Conservation (phyloP, 2,113 vertebrate genomes). For the Saguinus midas region DNA sequence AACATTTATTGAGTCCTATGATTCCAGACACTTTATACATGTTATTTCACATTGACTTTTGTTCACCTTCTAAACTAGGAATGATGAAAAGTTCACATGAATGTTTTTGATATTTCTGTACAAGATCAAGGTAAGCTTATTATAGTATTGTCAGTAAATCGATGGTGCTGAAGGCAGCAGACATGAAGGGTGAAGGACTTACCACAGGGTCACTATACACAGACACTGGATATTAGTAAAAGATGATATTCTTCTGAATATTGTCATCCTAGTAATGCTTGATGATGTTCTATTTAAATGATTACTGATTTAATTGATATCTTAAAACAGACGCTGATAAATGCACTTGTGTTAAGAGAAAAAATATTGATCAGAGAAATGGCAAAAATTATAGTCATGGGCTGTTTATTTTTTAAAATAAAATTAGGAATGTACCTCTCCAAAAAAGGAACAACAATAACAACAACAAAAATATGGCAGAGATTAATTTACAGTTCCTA, state of each 20-base stretch:
- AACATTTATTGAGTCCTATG: background rate
- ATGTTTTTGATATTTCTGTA: background rate
- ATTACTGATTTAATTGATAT: constrained; percentile 35
- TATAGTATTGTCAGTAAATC: background rate
- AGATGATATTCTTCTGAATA: background rate
- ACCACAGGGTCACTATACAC: background rate
- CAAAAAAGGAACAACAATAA: background rate
- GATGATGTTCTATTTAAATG: constrained; percentile 46
- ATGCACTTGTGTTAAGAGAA: constrained; percentile 34
- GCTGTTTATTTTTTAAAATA: background rate
- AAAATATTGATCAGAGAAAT: constrained; percentile 32
- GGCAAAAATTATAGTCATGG: background rate
- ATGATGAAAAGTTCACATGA: background rate
- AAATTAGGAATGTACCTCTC: background rate
- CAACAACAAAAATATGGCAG: background rate
- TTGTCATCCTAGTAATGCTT: constrained; percentile 45
- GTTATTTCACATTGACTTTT: background rate
- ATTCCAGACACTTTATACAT: background rate
- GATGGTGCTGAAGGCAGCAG: background rate
- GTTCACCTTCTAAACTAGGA: background rate
- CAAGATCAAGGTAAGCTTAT: background rate
- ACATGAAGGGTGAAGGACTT: background rate
- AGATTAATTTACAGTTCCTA: background rate
- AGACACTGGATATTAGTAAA: background rate
- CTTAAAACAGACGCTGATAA: constrained; percentile 46